Conservation (phyloP, 2,888 invertebrate genomes). For the Odontocerum albicorne region DNA sequence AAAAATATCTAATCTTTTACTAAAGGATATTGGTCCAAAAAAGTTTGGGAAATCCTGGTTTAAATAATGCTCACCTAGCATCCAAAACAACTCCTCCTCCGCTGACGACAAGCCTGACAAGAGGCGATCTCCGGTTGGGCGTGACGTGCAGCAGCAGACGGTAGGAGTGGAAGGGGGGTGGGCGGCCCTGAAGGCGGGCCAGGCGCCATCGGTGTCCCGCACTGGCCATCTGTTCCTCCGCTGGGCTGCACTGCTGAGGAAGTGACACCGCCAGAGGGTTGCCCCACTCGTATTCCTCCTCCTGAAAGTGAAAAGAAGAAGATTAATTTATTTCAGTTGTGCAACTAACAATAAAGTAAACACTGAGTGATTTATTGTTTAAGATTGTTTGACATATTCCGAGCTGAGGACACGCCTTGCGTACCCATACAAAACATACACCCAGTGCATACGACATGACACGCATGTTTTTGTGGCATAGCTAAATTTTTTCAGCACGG, state of each 20-base stretch:
- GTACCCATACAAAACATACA: too few relatives aligned
- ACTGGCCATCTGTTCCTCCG: slow-evolving; percentile 55
- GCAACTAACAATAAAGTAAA: too few relatives aligned
- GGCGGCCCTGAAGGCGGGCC: slow-evolving; percentile 44
- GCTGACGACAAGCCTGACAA: slow-evolving; percentile 71
- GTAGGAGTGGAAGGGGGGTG: slow-evolving; percentile 56
- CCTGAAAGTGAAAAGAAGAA: slow-evolving; percentile 51
- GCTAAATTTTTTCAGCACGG: too few relatives aligned
- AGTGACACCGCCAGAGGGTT: slow-evolving; percentile 66
- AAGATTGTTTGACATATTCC: too few relatives aligned
- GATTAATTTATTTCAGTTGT: too few relatives aligned
- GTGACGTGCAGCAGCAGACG: slow-evolving; percentile 62
- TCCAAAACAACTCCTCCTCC: slow-evolving; percentile 74
- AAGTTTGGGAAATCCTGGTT: too few relatives aligned
- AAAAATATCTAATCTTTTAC: too few relatives aligned
- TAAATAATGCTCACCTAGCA: slow-evolving; percentile 55
- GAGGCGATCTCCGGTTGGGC: slow-evolving; percentile 60
- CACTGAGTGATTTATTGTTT: too few relatives aligned
- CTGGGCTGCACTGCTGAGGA: slow-evolving; percentile 45
- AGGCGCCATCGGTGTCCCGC: slow-evolving; percentile 73
- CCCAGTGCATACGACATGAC: too few relatives aligned
- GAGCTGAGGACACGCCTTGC: too few relatives aligned
- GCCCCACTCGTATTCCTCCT: slow-evolving; percentile 85
- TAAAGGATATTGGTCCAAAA: too few relatives aligned
- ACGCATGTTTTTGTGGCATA: too few relatives aligned